Evolutionary conservation across 2,888 invertebrate species (phyloP), one percentile per base, ranked within the genome.

Genomic region (Urechis unicinctus): DNA sequence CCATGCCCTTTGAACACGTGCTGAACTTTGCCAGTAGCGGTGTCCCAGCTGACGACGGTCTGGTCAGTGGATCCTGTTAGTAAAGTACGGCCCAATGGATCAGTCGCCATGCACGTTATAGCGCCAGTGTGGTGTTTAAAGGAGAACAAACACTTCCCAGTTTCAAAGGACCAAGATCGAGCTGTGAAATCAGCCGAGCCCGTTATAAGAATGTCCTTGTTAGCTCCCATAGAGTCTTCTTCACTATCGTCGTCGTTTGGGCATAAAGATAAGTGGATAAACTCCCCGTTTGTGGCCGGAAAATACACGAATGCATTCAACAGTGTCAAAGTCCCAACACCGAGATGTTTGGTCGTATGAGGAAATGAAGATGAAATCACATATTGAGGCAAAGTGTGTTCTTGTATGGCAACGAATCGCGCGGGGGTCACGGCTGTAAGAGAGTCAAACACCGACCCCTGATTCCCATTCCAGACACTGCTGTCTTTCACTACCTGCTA

Each of bases 41-140:
- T 71, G 56, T 78, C 71, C 81, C 81, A 82, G 53, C 77, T 75
- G 13, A 76, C 68, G 45, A 82, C 73, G 9, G 74, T 72, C 56
- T 70, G 69, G 62, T 82, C 82, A 2, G 77, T 77, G 55, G 79
- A 75, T 50, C 80, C 81, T 1, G 81, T 81, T 66, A 79, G 80
- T 6, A 82, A 65, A 13, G 72, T 30, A 30, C 49, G 53, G 2
- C 79, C 80, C 5, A 64, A 60, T 0, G 70, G 61, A 65, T 81
- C 80, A 1, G 77, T 74, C 2, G 76, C 74, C 77, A 82, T 76
- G 62, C 78, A 78, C 52, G 78, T 80, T 48, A 82, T 73, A 1
- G 81, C 78, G 1, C 77, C 79, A 2, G 68, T 72, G 66, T 82
- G 82, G 2, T 80, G 81, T 57, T 72, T 72, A 61, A 75, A 73